Percentiles rank a stretch among this genome's conserved stretches.
Evolutionary conservation across 2,113 vertebrate genomes (phyloP).

Genomic region (Scalopus aquaticus): DNA sequence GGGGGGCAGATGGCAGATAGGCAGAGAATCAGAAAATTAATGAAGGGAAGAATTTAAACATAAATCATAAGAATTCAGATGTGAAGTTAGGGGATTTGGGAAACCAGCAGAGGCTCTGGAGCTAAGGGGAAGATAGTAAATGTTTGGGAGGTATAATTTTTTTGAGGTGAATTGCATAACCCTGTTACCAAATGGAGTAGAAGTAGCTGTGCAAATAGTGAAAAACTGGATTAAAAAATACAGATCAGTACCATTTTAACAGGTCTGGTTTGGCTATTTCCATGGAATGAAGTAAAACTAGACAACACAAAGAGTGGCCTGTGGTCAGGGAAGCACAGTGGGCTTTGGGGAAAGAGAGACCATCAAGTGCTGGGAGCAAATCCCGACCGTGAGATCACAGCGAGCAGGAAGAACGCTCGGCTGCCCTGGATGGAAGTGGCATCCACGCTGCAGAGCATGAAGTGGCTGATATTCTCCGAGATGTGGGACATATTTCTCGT

Average conservation of each 20-base stretch:
- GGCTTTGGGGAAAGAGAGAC: neutral
- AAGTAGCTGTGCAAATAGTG: neutral
- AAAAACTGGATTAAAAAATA: too few species aligned
- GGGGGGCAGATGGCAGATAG: neutral
- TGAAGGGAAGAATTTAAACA: neutral
- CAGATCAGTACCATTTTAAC: too few species aligned
- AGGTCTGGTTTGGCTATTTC: slow-evolving; percentile 94
- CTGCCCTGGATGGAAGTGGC: slow-evolving; percentile 85
- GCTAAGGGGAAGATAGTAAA: neutral
- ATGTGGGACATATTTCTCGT: slow-evolving; percentile 95
- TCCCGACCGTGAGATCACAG: neutral
- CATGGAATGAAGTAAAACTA: slow-evolving; percentile 85
- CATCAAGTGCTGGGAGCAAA: neutral
- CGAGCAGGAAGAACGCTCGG: neutral
- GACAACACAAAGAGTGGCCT: neutral
- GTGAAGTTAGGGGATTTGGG: neutral
- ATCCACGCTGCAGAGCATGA: slow-evolving; percentile 86
- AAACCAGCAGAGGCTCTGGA: neutral
- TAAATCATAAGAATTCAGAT: neutral
- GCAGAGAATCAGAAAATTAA: neutral
- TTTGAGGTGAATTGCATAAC: neutral
- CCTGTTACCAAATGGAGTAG: neutral
- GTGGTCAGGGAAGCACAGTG: neutral
- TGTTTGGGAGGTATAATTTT: neutral
- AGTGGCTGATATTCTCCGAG: slow-evolving; percentile 87